A percentile compares a stretch with the other conserved stretches of the same genome.
These are phyloP conservation scores for Limnephilus auricula DNA, from an alignment of 2,888 invertebrate genomes.

Conservation along the genomic window DNA sequence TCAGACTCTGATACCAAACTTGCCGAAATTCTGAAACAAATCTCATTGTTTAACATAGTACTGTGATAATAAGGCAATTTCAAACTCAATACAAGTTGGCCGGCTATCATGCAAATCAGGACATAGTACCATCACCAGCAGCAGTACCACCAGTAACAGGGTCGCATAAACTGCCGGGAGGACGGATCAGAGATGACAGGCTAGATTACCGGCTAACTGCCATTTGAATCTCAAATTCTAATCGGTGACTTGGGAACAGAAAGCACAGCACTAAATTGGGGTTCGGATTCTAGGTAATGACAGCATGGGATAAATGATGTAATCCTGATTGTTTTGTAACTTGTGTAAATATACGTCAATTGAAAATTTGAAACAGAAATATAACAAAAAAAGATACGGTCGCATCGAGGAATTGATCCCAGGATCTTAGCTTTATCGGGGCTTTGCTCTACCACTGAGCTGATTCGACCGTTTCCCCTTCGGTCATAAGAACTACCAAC, in stretches of 20 bases:
- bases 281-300: background rate
- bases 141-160: too few species aligned
- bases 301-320: background rate
- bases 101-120: conserved; percentile 19
- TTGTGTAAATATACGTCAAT: background rate
- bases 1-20: conserved; percentile 1
- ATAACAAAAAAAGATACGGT: too few species aligned
- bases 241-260: background rate
- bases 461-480: too few species aligned
- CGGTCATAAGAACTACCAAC: too few species aligned
- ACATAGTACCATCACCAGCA: background rate
- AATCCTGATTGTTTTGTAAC: background rate
- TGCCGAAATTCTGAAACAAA: conserved; percentile 2
- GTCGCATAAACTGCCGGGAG: conserved; percentile 30
- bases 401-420: too few species aligned
- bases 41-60: conserved; percentile 7
- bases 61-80: conserved; percentile 34
- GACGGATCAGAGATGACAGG: conserved; percentile 13
- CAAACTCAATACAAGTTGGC: conserved; percentile 32
- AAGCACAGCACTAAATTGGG: background rate
- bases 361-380: too few species aligned
- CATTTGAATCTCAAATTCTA: conserved; percentile 44
- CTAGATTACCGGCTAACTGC: conserved; percentile 25
- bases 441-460: too few species aligned
- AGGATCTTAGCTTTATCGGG: too few species aligned